Evolutionary conservation across 1,140 invertebrate species (phyloP), one percentile per base, ranked within the genome.

Genomic region (Cydia strobilella): DNA sequence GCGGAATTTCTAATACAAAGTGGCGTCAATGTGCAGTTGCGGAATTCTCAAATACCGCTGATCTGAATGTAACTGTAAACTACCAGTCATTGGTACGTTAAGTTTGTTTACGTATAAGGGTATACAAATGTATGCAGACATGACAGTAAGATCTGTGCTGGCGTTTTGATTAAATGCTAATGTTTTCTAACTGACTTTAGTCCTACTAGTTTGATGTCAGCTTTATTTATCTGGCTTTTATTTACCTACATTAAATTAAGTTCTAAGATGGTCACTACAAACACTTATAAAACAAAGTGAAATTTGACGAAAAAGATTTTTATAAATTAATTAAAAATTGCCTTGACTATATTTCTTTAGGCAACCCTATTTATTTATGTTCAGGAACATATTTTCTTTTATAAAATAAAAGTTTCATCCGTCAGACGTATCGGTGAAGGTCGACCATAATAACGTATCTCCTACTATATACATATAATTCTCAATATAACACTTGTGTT

Each of bases 1-100:
- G 72, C 74, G 72, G 80, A 81, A 83, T 83, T 77, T 75, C 63
- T 79, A 83, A 82, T 76, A 69, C 48, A 75, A 75, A 65, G 73
- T 54, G 72, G 75, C 73, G 75, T 80, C 73, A 78, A 69, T 78
- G 69, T 51, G 72, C 39, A 13, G 73, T 72, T 77, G 71, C 75
- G 75, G 75, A 72, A 79, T 79, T 69, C 74, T 72, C 72, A 74
- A 75, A 77, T 69, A 69, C 73, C 74, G 69, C 66, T 72, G 73
- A 76, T 77, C 77, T 78, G 71, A 69, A 74, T 74, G 74, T 80
- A 79, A 82, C 77, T 75, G 77, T 80, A 69, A 69, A 69, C 65
- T 31, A 69, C 27, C 27, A 69, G 65, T 69, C 65, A 69, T 69
- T 69, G 65, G 31, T 39, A 20, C 65, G 39, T 35, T 69, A 42